phyloP scores from a whole-genome alignment of 2,888 invertebrate genomes.

The Micoletzkya japonica region DNA sequence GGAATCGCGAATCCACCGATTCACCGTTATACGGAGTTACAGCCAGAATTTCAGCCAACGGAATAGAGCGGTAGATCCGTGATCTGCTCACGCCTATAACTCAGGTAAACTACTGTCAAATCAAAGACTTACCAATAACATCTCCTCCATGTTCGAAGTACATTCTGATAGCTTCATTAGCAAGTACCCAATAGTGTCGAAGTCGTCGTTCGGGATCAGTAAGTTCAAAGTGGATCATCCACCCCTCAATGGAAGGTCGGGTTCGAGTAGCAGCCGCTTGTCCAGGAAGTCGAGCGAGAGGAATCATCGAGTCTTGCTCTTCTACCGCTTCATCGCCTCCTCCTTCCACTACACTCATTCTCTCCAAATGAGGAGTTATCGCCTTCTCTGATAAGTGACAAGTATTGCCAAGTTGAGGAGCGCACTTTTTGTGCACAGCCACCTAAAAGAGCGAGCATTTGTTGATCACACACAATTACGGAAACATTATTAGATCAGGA shows the following conservation, averaged over 20 bases:
- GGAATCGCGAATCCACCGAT: constrained; percentile 47
- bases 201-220: constrained; percentile 56
- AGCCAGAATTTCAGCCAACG: constrained; percentile 57
- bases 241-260: constrained; percentile 51
- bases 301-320: constrained; percentile 47
- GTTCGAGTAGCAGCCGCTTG: constrained; percentile 40
- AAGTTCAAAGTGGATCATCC: constrained; percentile 62
- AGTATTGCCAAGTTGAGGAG: constrained; percentile 50
- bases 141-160: constrained; percentile 62
- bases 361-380: constrained; percentile 40
- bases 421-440: constrained; percentile 63
- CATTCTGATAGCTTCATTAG: constrained; percentile 53
- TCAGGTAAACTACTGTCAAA: constrained; percentile 16
- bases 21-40: constrained; percentile 58
- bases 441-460: constrained; percentile 42
- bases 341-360: constrained; percentile 31
- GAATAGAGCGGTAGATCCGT: constrained; percentile 52
- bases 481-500: too few species aligned
- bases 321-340: constrained; percentile 28
- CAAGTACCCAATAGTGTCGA: constrained; percentile 62
- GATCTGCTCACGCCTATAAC: constrained; percentile 51
- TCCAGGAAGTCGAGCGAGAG: constrained; percentile 50
- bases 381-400: constrained; percentile 54
- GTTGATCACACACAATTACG: neutral
- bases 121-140: constrained; percentile 22